phyloP scores from a whole-genome alignment of 2,113 vertebrate species.

The Pagrus major region DNA sequence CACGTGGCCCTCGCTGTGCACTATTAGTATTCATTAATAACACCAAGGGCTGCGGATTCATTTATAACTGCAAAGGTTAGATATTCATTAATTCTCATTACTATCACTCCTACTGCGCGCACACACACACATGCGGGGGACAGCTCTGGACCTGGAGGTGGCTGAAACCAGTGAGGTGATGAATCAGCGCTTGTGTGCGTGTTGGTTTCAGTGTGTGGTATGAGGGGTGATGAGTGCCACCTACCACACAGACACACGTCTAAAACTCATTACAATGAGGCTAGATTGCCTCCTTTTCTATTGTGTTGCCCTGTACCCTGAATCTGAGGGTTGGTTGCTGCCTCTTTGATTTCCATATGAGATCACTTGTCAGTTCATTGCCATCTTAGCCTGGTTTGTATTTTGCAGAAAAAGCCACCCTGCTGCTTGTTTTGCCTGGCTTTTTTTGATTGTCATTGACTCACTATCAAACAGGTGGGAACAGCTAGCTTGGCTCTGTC shows the following conservation, averaged over 20 bases:
- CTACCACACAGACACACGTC: neutral
- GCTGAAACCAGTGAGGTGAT: conserved; percentile 18
- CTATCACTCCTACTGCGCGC: neutral
- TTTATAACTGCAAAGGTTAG: conserved; percentile 74
- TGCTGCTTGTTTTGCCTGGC: neutral
- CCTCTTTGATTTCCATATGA: neutral
- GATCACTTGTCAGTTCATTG: neutral
- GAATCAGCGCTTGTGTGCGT: conserved; percentile 23
- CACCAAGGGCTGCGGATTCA: conserved; percentile 53
- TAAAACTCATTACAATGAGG: neutral
- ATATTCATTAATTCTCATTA: conserved; percentile 79
- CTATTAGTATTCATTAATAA: conserved; percentile 77
- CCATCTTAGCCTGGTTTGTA: neutral
- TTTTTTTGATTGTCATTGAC: neutral
- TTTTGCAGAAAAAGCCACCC: neutral
- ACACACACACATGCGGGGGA: conserved; percentile 14
- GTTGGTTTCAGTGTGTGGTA: neutral
- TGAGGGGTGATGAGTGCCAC: conserved; percentile 1
- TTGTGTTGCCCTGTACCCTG: neutral
- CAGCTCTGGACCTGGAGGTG: conserved; percentile 32
- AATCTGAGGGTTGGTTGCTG: conserved; percentile 3
- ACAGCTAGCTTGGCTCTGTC: neutral
- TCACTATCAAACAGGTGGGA: neutral
- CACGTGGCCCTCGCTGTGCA: conserved; percentile 55
- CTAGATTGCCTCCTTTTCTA: neutral